Conservation (phyloP, 2,797 vertebrate genomes). For the Micrastur ruficollis region DNA sequence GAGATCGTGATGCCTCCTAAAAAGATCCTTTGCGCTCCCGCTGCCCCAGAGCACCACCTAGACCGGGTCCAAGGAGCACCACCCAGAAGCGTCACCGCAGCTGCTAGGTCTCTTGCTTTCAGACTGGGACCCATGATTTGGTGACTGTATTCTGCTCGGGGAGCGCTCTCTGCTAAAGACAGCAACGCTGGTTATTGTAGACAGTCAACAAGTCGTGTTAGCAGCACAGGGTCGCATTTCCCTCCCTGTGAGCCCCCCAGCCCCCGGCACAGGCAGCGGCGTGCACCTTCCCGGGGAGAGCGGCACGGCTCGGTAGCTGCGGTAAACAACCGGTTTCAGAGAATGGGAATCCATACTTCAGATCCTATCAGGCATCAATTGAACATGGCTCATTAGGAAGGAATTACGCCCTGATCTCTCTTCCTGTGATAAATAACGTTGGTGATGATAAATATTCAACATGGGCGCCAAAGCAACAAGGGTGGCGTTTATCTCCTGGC, state of each 20-base stretch:
- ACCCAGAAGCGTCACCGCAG: neutral
- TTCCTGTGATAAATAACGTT: neutral
- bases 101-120: neutral
- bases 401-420: neutral
- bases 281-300: accelerated
- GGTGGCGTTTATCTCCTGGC: neutral
- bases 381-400: neutral
- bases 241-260: neutral
- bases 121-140: accelerated
- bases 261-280: neutral
- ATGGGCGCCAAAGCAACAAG: neutral
- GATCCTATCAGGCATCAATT: neutral
- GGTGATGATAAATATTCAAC: neutral
- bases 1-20: neutral
- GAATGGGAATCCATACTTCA: neutral
- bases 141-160: neutral
- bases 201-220: too few relatives aligned
- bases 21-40: neutral
- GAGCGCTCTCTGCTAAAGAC: neutral
- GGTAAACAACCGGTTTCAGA: neutral
- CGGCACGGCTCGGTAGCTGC: neutral
- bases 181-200: accelerated
- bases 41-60: neutral
- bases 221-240: accelerated
- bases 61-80: neutral